Percentiles rank a stretch among this genome's conserved stretches.
These are phyloP conservation scores for Mystacides longicornis DNA, from an alignment of 2,888 invertebrate species.

Conservation along the genomic window DNA sequence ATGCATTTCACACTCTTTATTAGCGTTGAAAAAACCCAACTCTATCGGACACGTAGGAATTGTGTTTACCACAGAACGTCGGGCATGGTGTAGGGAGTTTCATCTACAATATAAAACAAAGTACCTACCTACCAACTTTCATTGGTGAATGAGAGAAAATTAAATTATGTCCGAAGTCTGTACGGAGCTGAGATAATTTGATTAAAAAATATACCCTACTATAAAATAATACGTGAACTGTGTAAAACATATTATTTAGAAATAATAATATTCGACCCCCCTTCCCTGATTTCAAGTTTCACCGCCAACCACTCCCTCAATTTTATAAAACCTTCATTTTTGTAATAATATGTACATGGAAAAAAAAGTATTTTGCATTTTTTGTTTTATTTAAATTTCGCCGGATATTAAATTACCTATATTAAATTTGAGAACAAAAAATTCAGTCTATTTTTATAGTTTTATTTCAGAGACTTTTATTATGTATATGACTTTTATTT, in stretches of 20 bases:
- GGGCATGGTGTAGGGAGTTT: neutral
- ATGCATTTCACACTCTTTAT: neutral
- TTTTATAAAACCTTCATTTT: too few species aligned
- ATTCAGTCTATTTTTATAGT: too few species aligned
- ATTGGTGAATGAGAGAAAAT: slow-evolving; percentile 15
- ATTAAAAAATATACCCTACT: slow-evolving; percentile 14
- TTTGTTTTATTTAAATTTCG: too few species aligned
- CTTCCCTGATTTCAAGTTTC: slow-evolving; percentile 1
- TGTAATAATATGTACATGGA: too few species aligned
- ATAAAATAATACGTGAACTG: neutral
- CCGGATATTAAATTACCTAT: too few species aligned
- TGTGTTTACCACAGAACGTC: neutral
- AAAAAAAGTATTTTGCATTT: too few species aligned
- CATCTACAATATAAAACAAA: neutral
- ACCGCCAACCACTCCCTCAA: too few species aligned
- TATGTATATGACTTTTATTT: too few species aligned
- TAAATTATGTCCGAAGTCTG: slow-evolving; percentile 20
- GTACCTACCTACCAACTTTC: slow-evolving; percentile 5
- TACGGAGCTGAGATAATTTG: slow-evolving; percentile 18
- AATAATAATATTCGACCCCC: neutral
- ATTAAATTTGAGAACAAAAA: too few species aligned
- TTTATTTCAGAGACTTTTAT: too few species aligned
- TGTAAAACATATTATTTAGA: neutral
- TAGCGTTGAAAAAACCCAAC: too few species aligned
- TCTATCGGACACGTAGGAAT: neutral